Percentiles rank a stretch among this genome's conserved stretches.
These are phyloP conservation scores for Allophyes oxyacanthae DNA, from an alignment of 2,888 invertebrate species.

Conservation along the genomic window DNA sequence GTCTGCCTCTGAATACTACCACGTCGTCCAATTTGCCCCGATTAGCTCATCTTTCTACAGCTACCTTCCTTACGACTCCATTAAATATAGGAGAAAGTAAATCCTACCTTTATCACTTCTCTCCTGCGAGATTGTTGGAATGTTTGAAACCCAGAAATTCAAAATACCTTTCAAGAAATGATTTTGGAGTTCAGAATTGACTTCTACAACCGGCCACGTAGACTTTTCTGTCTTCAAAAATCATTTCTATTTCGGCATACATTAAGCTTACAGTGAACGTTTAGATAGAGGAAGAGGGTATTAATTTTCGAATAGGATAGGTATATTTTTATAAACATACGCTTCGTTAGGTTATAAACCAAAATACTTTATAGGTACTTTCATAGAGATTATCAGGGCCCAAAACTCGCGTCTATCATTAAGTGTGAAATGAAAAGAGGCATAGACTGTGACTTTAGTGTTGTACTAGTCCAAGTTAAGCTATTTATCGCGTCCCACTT, in stretches of 20 bases:
- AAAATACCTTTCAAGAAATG: slow-evolving; percentile 52
- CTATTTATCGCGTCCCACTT: slow-evolving; percentile 56
- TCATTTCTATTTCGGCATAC: slow-evolving; percentile 54
- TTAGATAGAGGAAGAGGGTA: slow-evolving; percentile 56
- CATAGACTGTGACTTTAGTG: slow-evolving; percentile 58
- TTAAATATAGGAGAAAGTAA: slow-evolving; percentile 84
- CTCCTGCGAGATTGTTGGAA: slow-evolving; percentile 67
- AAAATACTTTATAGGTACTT: slow-evolving; percentile 49
- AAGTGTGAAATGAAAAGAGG: slow-evolving; percentile 59
- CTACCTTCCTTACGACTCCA: slow-evolving; percentile 90
- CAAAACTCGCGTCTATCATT: slow-evolving; percentile 80
- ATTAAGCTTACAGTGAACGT: slow-evolving; percentile 51
- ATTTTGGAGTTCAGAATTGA: slow-evolving; percentile 60
- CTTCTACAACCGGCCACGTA: slow-evolving; percentile 84
- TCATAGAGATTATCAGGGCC: slow-evolving; percentile 62
- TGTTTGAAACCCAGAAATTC: slow-evolving; percentile 63
- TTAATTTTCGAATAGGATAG: slow-evolving; percentile 71
- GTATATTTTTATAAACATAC: slow-evolving; percentile 78
- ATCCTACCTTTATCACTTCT: slow-evolving; percentile 46
- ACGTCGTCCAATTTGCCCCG: slow-evolving; percentile 91
- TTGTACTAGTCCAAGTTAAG: slow-evolving; percentile 53
- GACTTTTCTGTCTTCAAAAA: slow-evolving; percentile 66
- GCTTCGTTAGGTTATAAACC: slow-evolving; percentile 63
- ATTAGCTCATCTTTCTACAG: slow-evolving; percentile 93
- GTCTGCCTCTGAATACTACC: slow-evolving; percentile 93